phyloP scores from a whole-genome alignment of 2,113 vertebrate genomes.

The Peucedramus taeniatus region DNA sequence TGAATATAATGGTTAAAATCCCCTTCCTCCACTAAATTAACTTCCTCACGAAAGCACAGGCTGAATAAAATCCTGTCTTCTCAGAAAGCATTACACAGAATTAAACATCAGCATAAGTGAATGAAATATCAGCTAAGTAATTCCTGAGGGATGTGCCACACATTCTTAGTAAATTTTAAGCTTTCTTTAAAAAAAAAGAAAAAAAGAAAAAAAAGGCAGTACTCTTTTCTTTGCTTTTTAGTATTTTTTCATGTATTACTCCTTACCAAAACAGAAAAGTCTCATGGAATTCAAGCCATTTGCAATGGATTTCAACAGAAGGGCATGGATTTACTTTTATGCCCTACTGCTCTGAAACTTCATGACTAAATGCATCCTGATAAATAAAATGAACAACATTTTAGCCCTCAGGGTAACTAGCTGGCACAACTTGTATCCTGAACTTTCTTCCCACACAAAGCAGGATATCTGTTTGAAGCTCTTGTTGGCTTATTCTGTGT shows the following conservation, averaged over 20 bases:
- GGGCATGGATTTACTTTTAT: not conserved
- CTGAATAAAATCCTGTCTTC: not conserved
- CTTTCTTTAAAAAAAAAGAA: not conserved
- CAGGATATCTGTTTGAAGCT: not conserved
- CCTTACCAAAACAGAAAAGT: not conserved
- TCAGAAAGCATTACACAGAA: not conserved
- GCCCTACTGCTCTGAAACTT: not conserved
- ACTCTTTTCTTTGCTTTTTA: not conserved
- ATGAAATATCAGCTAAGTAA: not conserved
- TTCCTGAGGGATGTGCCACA: not conserved
- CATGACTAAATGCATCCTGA: not conserved
- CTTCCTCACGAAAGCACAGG: not conserved
- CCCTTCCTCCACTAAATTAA: not conserved
- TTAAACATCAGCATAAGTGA: not conserved
- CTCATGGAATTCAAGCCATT: not conserved
- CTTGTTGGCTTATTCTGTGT: not conserved
- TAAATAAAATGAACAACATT: not conserved
- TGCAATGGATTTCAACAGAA: not conserved
- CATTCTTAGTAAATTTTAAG: not conserved
- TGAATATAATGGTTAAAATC: not conserved
- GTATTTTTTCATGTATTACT: not conserved
- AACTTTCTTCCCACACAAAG: not conserved
- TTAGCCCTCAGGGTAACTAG: not conserved
- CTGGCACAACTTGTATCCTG: not conserved
- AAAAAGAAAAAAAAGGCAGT: fast-evolving